Evolutionary conservation across 2,797 vertebrate species (phyloP), one percentile per base, ranked within the genome.

Genomic region (Bradypus variegatus): DNA sequence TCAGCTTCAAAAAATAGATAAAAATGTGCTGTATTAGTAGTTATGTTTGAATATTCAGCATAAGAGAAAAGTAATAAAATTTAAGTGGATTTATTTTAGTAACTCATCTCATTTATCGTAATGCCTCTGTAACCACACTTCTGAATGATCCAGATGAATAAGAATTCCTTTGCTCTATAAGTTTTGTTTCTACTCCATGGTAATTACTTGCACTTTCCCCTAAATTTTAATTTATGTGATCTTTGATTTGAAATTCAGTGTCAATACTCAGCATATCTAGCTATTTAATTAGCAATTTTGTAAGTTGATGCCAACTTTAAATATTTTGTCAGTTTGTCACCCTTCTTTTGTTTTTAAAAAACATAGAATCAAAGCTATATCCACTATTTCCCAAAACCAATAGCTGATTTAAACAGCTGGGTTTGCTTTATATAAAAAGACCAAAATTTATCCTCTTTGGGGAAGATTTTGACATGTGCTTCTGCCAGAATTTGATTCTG

Each of bases 1-100:
- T 98, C 98, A 88, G 97, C 98, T 98, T 96, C 88, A 94, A 96
- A 93, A 92, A 80, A 97, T 8, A 94, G 88, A 90, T n/a, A 86
- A 62, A 94, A 15, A 72, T 8, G 3, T 19, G 64, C 27, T 36
- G 15, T 5, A 33, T 91, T 87, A 94, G 50, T 50, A 41, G 62
- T 89, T 53, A 38, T 5, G 19, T 15, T 55, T 6, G 23, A 76
- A 31, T 45, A 75, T 53, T 87, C 33, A 41, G 15, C 33, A 36
- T 36, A 60, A 48, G 33, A 45, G 31, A 60, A 89, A 80, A 76
- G 14, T 33, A 88, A 67, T 23, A 70, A 80, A 62, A 78, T 1
- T 1, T 27, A 53, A 75, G 73, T 31, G 18, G 18, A 38, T 31
- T 72, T 55, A 67, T 45, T 80, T 64, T 80, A 75, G 48, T 48